A percentile compares a stretch with the other conserved stretches of the same genome.
Evolutionary conservation across 1,140 invertebrate genomes (phyloP).

Genomic region (Cherax destructor): DNA sequence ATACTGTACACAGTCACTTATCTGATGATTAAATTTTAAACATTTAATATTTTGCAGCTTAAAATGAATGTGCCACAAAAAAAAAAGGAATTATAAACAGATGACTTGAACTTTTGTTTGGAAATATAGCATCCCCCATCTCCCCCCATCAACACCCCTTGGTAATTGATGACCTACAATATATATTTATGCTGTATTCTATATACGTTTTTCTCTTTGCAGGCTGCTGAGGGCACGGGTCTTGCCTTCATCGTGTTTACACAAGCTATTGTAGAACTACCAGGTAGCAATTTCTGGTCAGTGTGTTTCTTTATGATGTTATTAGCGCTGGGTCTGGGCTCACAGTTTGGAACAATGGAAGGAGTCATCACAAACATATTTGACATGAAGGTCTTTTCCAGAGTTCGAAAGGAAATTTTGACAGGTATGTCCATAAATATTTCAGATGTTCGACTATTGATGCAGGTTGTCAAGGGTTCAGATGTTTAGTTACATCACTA

Average conservation of each 20-base stretch:
- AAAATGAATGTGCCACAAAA: too few species aligned
- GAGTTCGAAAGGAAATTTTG: conserved; percentile 76
- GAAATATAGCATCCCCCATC: too few species aligned
- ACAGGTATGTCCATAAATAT: conserved; percentile 72
- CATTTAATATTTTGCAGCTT: too few species aligned
- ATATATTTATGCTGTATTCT: not conserved
- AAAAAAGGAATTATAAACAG: too few species aligned
- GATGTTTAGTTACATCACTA: too few species aligned
- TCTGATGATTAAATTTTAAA: too few species aligned
- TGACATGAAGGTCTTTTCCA: conserved; percentile 76
- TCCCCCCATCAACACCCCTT: too few species aligned
- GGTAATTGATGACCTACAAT: too few species aligned
- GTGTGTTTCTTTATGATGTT: conserved; percentile 96
- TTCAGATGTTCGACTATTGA: not conserved
- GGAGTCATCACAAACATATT: conserved; percentile 78
- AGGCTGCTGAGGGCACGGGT: conserved; percentile 92
- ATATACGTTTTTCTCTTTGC: not conserved
- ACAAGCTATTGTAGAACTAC: conserved; percentile 88
- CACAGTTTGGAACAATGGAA: conserved; percentile 80
- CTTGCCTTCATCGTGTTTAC: conserved; percentile 83
- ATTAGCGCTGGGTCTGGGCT: conserved; percentile 90
- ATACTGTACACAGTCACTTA: too few species aligned
- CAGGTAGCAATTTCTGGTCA: conserved; percentile 93
- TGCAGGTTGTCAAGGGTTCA: too few species aligned
- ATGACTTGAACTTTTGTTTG: too few species aligned